Evolutionary conservation across 64 coral and sea anemone species (phyloP), one percentile per base, ranked within the genome.

Genomic region (Trachythela sp.): DNA sequence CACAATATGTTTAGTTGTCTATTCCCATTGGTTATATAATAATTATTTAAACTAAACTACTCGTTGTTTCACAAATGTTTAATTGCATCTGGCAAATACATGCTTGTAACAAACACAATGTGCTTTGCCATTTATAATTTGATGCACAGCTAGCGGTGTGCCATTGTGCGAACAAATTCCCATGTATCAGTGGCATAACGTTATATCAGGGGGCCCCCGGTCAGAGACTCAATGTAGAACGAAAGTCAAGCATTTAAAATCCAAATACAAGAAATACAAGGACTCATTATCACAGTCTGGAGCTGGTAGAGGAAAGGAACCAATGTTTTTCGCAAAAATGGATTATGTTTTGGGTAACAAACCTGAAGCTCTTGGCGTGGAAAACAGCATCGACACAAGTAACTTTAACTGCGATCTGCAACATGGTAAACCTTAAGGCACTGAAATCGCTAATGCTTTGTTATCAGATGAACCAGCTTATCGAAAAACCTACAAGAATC

Each of bases 311-410:
- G 38, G 40, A 70, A 88, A 88, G 67, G 56, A 88, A 10, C 86
- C 86, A 24, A 88, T 22, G 59, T 88, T 71, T 88, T 88, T 88
- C 13, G 67, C 70, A 70, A 60, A 71, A 71, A 40, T 88, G 36
- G 39, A 72, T 39, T 26, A 39, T 72, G 32, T 88, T 72, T 54
- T 88, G 15, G 58, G 86, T 67, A 54, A 88, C 59, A 37, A 26
- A 40, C 86, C 86, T 39, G 86, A 88, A 72, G 86, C 86, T 45
- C 24, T 40, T n/a, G 86, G 86, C 20, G 33, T 88, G 15, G 34
- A 88, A 70, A 54, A 88, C 22, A 41, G 18, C 86, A 75, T 71
- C 29, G 86, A 88, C 59, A 71, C 54, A n/a, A 49, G 48, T 15
- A 49, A 15, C 48, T 9, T 15, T n/a, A n/a, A n/a, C n/a, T n/a